These are phyloP conservation scores for Schizopygopsis malacanthus DNA, from an alignment of 2,797 vertebrate genomes.

Conservation along the genomic window DNA sequence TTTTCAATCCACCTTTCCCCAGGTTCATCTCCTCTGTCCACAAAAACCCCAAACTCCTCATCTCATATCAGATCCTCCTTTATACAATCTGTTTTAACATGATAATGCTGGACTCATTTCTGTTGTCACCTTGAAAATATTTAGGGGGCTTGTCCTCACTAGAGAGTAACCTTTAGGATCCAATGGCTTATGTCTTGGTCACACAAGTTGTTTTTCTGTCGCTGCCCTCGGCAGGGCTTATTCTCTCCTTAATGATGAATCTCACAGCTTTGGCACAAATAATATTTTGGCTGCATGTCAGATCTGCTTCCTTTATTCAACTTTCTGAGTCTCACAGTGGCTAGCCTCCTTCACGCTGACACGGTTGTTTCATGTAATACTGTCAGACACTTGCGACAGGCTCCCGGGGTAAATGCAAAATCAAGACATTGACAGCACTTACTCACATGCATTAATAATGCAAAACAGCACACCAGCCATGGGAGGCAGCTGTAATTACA, in stretches of 20 bases:
- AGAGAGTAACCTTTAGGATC: slow-evolving; percentile 33
- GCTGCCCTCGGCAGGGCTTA: background rate
- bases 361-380: slow-evolving; percentile 13
- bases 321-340: slow-evolving; percentile 26
- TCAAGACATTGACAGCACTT: slow-evolving; percentile 24
- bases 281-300: slow-evolving; percentile 43
- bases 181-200: background rate
- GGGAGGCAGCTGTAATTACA: slow-evolving; percentile 11
- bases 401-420: slow-evolving; percentile 31
- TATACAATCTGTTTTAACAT: slow-evolving; percentile 4
- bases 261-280: slow-evolving; percentile 20
- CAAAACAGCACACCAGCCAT: slow-evolving; percentile 22
- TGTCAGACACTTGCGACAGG: slow-evolving; percentile 6
- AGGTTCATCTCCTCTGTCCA: background rate
- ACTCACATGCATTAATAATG: slow-evolving; percentile 34
- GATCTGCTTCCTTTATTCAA: slow-evolving; percentile 43
- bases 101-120: background rate
- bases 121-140: slow-evolving; percentile 19
- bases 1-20: background rate
- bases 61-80: slow-evolving; percentile 12
- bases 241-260: slow-evolving; percentile 39
- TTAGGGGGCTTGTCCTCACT: slow-evolving; percentile 1
- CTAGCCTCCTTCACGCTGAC: slow-evolving; percentile 32
- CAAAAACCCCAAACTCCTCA: background rate
- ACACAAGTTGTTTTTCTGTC: slow-evolving; percentile 21